Evolutionary conservation across 2,113 vertebrate genomes (phyloP), one percentile per base, ranked within the genome.

Genomic region (Gulo gulo): DNA sequence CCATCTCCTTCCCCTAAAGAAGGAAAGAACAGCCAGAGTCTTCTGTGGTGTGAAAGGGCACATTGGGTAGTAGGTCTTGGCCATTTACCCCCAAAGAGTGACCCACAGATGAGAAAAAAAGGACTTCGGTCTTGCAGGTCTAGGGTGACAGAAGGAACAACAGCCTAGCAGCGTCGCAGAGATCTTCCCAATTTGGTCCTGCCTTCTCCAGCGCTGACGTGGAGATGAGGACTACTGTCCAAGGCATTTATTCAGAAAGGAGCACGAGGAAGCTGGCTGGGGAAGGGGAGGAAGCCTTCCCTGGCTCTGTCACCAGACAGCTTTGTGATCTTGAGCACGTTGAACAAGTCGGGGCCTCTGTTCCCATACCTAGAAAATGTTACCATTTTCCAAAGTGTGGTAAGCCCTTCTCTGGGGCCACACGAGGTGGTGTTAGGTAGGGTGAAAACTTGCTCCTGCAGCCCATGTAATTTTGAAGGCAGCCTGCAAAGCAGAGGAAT

Each of bases 231-330:
- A 31, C 36, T 2, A 9, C 16, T 23, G 7, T 2, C 1, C 26
- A 76, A 47, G 4, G 15, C 29, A 24, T 16, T 89, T 31, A 26
- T n/a, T 26, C 80, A 50, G 71, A 61, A 74, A 88, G 59, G n/a
- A 18, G 18, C 0, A 1, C 11, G 26, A 11, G 8, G 59, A 0
- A 15, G 10, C 59, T 34, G 52, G 84, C 26, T 36, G 7, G n/a
- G 24, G 16, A 26, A 52, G 5, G 52, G 65, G 18, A 93, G 12
- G 83, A 15, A 29, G 23, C 39, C 59, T 0, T 0, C 39, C 39
- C 61, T 6, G 3, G 21, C 63, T 95, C n/a, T 84, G 71, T 57
- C 69, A 29, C 29, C 59, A 52, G 7, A 26, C 7, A 57, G n/a
- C 18, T 86, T 29, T 9, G 5, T n/a, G 34, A 61, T 31, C 65